Percentiles rank a stretch among this genome's conserved stretches.
phyloP scores from a whole-genome alignment of 2,797 vertebrate species.

The Columba guinea region DNA sequence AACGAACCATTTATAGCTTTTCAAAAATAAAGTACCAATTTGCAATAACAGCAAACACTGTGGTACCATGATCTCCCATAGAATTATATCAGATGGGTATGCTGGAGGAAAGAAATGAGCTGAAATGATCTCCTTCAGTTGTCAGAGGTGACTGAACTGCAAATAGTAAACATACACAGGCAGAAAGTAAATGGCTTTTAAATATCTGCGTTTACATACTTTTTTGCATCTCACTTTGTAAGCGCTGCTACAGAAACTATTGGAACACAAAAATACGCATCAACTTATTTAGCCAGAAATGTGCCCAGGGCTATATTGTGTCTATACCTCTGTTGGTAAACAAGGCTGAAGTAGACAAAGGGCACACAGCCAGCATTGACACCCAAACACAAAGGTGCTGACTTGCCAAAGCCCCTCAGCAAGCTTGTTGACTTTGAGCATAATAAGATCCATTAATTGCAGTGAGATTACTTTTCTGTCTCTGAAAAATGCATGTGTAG shows the following conservation, averaged over 20 bases:
- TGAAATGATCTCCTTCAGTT: neutral
- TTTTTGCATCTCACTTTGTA: neutral
- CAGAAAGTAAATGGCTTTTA: conserved; percentile 13
- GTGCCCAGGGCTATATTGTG: neutral
- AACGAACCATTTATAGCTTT: neutral
- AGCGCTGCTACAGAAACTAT: neutral
- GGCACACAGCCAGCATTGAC: neutral
- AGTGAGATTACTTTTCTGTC: neutral
- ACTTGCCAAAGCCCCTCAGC: neutral
- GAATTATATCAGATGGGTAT: neutral
- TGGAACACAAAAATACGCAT: neutral
- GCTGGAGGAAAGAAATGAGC: neutral
- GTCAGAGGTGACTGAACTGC: neutral
- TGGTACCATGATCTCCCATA: neutral
- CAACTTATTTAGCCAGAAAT: neutral
- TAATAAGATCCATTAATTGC: neutral
- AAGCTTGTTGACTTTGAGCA: neutral
- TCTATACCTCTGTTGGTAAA: neutral
- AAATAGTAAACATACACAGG: neutral
- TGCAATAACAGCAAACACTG: neutral
- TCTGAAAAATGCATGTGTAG: neutral
- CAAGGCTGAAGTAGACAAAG: neutral
- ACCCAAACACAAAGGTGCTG: neutral
- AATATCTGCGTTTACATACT: neutral
- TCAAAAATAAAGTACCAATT: neutral